Conservation (phyloP, 2,888 invertebrate genomes). For the Leptinotarsa haldemani region DNA sequence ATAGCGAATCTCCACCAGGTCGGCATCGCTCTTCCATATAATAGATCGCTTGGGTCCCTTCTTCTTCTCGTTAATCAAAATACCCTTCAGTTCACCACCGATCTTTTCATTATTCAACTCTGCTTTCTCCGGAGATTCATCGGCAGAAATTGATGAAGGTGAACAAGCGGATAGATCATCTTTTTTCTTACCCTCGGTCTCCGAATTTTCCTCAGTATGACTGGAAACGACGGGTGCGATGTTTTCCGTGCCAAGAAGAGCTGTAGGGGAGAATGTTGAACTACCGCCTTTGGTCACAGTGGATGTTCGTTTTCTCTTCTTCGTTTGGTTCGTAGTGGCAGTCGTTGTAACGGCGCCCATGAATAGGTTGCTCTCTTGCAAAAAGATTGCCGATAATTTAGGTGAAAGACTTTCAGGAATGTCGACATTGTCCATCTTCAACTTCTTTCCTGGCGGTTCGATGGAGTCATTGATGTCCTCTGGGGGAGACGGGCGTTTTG, state of each 20-base stretch:
- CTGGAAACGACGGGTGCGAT: slow-evolving; percentile 82
- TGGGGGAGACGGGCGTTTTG: slow-evolving; percentile 64
- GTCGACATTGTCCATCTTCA: slow-evolving; percentile 70
- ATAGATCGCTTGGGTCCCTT: slow-evolving; percentile 82
- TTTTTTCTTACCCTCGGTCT: slow-evolving; percentile 45
- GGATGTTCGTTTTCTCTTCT: slow-evolving; percentile 82
- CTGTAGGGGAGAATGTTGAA: slow-evolving; percentile 49
- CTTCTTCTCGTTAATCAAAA: slow-evolving; percentile 78
- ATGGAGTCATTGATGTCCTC: slow-evolving; percentile 53
- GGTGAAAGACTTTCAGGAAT: slow-evolving; percentile 71
- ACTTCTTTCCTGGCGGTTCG: slow-evolving; percentile 81
- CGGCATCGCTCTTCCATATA: slow-evolving; percentile 82
- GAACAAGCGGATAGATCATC: slow-evolving; percentile 31
- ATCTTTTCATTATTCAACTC: slow-evolving; percentile 45
- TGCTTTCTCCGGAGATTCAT: slow-evolving; percentile 66
- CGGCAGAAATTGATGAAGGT: slow-evolving; percentile 51
- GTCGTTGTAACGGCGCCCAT: slow-evolving; percentile 66
- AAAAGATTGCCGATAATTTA: slow-evolving; percentile 70
- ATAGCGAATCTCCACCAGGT: slow-evolving; percentile 84
- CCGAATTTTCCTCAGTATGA: slow-evolving; percentile 69
- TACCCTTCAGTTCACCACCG: slow-evolving; percentile 78
- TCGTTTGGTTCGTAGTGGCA: slow-evolving; percentile 65
- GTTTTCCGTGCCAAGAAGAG: slow-evolving; percentile 64
- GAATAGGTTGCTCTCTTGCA: slow-evolving; percentile 93
- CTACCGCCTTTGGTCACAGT: slow-evolving; percentile 75